A percentile compares a stretch with the other conserved stretches of the same genome.
Conservation (phyloP, 2,888 invertebrate genomes). For the Oscheius onirici region DNA sequence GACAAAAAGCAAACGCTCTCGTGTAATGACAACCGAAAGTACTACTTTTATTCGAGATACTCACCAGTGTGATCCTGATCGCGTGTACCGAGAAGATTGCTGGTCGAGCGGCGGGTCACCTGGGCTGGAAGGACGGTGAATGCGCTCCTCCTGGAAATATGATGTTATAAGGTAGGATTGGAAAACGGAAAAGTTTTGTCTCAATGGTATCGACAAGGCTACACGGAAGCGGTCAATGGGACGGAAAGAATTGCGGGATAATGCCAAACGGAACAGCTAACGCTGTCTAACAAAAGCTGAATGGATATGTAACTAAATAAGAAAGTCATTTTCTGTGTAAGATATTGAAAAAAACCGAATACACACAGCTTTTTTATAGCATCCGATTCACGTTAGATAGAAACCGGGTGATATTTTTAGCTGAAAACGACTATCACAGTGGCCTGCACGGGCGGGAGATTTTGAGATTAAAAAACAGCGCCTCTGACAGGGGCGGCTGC, state of each 20-base stretch:
- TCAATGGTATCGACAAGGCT: slow-evolving; percentile 3
- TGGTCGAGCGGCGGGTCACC: slow-evolving; percentile 46
- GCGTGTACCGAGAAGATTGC: slow-evolving; percentile 40
- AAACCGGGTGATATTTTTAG: too few species aligned
- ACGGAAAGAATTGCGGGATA: background rate
- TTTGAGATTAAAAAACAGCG: slow-evolving; percentile 29
- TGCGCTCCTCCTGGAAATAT: slow-evolving; percentile 23
- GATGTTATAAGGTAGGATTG: background rate
- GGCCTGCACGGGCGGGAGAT: slow-evolving; percentile 20
- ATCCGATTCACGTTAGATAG: too few species aligned
- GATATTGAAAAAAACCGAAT: too few species aligned
- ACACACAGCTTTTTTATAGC: too few species aligned
- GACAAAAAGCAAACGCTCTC: slow-evolving; percentile 14
- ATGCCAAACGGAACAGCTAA: too few species aligned
- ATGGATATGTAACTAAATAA: background rate
- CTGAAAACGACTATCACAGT: background rate
- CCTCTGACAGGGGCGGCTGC: slow-evolving; percentile 17
- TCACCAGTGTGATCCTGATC: slow-evolving; percentile 25
- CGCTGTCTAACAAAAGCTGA: background rate
- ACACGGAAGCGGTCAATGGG: background rate
- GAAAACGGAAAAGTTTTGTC: background rate
- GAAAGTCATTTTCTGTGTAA: too few species aligned
- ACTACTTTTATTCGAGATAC: slow-evolving; percentile 19
- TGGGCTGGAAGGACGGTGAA: slow-evolving; percentile 49
- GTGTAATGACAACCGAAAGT: slow-evolving; percentile 5